phyloP scores from a whole-genome alignment of 2,888 invertebrate genomes.

The Ormia ochracea region DNA sequence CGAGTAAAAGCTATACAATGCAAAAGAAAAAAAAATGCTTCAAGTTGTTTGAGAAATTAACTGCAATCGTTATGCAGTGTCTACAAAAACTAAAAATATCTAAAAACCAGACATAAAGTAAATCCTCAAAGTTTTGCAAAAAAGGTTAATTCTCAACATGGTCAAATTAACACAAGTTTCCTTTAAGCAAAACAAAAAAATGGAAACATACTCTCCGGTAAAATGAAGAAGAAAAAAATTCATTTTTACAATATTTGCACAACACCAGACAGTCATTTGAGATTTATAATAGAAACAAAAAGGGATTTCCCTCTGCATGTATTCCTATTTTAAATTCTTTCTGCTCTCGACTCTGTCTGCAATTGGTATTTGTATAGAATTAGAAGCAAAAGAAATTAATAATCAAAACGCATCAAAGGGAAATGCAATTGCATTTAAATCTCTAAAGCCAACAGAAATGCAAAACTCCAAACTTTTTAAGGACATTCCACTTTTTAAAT shows the following conservation, averaged over 20 bases:
- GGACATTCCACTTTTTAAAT: background rate
- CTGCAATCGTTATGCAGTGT: background rate
- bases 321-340: background rate
- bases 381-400: background rate
- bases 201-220: background rate
- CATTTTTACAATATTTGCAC: slow-evolving; percentile 24
- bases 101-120: slow-evolving; percentile 36
- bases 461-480: background rate
- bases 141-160: slow-evolving; percentile 16
- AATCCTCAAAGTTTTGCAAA: slow-evolving; percentile 11
- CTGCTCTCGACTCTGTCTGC: background rate
- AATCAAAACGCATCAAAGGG: background rate
- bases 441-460: background rate
- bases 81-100: background rate
- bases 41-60: background rate
- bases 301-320: slow-evolving; percentile 5
- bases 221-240: slow-evolving; percentile 1
- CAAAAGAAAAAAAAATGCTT: background rate
- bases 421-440: slow-evolving; percentile 17
- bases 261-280: slow-evolving; percentile 39
- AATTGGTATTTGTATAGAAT: slow-evolving; percentile 1
- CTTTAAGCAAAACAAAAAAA: background rate
- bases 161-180: slow-evolving; percentile 16
- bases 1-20: slow-evolving; percentile 11
- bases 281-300: slow-evolving; percentile 35